phyloP scores from a whole-genome alignment of 2,888 invertebrate species.

The Synanthedon andrenaeformis region DNA sequence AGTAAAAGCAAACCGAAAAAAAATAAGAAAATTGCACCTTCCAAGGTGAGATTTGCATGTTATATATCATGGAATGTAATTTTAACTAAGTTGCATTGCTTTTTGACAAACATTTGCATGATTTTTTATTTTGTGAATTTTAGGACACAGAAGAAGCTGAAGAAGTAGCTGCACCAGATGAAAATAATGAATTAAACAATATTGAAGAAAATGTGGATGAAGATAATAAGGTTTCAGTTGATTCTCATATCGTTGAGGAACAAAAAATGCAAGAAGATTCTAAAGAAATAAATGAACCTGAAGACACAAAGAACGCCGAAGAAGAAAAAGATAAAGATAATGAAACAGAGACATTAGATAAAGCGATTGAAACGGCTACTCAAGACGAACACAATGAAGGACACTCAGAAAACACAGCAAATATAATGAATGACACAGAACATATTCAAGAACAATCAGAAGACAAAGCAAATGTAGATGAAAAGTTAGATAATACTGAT shows the following conservation, averaged over 20 bases:
- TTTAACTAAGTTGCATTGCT: slow-evolving; percentile 56
- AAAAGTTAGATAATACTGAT: slow-evolving; percentile 9
- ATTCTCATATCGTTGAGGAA: background rate
- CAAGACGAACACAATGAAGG: background rate
- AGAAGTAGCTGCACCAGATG: slow-evolving; percentile 9
- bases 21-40: slow-evolving; percentile 22
- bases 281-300: slow-evolving; percentile 6
- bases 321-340: slow-evolving; percentile 12
- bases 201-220: background rate
- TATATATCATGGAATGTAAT: slow-evolving; percentile 26
- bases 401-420: slow-evolving; percentile 3
- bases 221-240: background rate
- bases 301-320: slow-evolving; percentile 5
- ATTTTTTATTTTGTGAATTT: slow-evolving; percentile 47
- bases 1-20: slow-evolving; percentile 15
- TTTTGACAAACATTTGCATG: slow-evolving; percentile 56
- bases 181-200: slow-evolving; percentile 5
- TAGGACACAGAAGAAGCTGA: slow-evolving; percentile 39
- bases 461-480: slow-evolving; percentile 8
- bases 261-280: slow-evolving; percentile 4
- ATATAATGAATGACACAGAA: slow-evolving; percentile 1
- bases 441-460: slow-evolving; percentile 8
- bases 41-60: slow-evolving; percentile 50
- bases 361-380: background rate
- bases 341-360: background rate